phyloP scores from a whole-genome alignment of 1,140 invertebrate genomes.

The Saccostrea cuccullata region DNA sequence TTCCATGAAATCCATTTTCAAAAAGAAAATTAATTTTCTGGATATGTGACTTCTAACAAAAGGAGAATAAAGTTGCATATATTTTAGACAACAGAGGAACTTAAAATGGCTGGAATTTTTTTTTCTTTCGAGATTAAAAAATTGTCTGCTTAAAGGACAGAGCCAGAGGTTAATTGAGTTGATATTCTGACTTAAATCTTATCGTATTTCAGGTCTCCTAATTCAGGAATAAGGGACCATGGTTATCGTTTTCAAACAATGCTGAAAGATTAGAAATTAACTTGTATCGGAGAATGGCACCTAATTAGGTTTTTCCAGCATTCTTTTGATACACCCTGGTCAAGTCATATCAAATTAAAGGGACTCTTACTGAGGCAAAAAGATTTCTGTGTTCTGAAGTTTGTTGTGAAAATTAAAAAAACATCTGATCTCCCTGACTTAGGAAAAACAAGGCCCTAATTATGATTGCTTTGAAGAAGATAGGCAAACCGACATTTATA shows the following conservation, averaged over 20 bases:
- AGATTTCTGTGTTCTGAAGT: background rate
- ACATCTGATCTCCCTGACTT: background rate
- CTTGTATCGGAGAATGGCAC: background rate
- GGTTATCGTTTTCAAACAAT: constrained; percentile 31
- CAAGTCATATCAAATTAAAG: constrained; percentile 2
- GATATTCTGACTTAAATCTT: background rate
- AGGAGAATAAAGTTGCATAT: constrained; percentile 1
- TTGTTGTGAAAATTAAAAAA: background rate
- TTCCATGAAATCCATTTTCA: background rate
- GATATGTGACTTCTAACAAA: constrained; percentile 22
- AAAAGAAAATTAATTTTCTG: constrained; percentile 41
- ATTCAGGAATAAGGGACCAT: background rate
- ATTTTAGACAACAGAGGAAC: background rate
- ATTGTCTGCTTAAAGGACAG: background rate
- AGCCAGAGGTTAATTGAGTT: background rate
- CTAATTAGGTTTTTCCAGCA: constrained; percentile 4
- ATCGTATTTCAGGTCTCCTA: constrained; percentile 4
- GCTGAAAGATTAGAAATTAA: constrained; percentile 21
- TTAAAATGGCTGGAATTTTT: background rate
- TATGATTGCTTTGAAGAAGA: constrained; percentile 15
- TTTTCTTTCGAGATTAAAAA: background rate
- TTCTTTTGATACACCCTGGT: background rate
- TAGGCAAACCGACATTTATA: background rate
- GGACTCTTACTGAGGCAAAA: background rate
- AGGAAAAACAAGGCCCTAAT: background rate